phyloP scores from a whole-genome alignment of 30 jellyfish, hydroid and myxozoan species.

The Morbakka virulenta region DNA sequence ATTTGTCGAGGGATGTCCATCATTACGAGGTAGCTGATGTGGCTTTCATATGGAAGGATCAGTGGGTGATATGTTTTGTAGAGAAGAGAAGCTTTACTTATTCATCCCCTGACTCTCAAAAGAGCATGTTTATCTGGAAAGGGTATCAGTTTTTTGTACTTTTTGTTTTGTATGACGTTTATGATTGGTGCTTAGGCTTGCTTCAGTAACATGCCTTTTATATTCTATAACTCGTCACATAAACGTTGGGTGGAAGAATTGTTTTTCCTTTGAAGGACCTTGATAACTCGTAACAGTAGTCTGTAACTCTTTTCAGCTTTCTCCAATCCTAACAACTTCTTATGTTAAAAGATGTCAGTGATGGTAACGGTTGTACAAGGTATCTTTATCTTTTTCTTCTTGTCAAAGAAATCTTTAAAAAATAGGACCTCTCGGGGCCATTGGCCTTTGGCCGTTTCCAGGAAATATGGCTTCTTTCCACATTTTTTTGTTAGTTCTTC shows the following conservation, averaged over 20 bases:
- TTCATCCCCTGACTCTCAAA: neutral
- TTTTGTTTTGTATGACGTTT: neutral
- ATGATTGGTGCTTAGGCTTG: neutral
- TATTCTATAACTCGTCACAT: neutral
- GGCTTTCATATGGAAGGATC: neutral
- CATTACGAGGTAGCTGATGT: neutral
- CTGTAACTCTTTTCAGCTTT: neutral
- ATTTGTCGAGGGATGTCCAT: neutral
- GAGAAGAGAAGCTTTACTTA: neutral
- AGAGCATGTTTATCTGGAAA: neutral
- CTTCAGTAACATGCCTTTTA: neutral
- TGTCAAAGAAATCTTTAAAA: neutral
- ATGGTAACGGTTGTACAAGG: neutral
- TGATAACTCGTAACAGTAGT: neutral
- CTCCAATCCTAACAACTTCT: neutral
- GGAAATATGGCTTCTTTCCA: conserved; percentile 12
- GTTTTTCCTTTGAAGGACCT: neutral
- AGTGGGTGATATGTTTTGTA: neutral
- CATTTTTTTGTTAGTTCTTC: conserved; percentile 6
- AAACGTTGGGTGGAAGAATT: neutral
- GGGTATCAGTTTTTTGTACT: neutral
- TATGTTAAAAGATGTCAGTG: neutral
- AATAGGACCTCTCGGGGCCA: conserved; percentile 13
- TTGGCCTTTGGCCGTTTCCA: neutral
- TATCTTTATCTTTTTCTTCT: neutral